phyloP scores from a whole-genome alignment of 2,113 vertebrate genomes.

The Hippocampus barbouri region DNA sequence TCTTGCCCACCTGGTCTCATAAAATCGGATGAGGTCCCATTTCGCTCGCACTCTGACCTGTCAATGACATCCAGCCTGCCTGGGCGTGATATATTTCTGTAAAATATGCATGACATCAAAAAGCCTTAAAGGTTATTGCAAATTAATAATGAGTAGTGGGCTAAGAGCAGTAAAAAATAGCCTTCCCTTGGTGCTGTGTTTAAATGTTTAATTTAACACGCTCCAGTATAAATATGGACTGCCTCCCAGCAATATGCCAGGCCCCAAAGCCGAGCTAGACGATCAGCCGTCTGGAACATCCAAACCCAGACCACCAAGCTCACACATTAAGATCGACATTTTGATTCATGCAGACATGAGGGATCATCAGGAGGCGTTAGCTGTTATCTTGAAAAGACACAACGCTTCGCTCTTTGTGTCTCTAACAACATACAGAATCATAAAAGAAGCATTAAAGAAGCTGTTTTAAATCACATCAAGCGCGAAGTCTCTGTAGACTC shows the following conservation, averaged over 20 bases:
- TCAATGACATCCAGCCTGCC: conserved; percentile 64
- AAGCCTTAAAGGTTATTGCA: conserved; percentile 81
- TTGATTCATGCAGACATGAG: conserved; percentile 45
- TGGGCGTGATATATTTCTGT: conserved; percentile 74
- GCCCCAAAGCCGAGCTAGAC: conserved; percentile 26
- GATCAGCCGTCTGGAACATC: conserved; percentile 18
- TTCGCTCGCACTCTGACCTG: conserved; percentile 58
- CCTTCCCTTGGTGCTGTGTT: conserved; percentile 62
- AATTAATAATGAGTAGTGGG: conserved; percentile 78
- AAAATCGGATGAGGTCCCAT: conserved; percentile 64
- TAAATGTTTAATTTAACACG: conserved; percentile 75
- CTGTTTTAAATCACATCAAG: conserved; percentile 59
- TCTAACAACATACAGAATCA: conserved; percentile 44
- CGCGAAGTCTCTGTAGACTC: conserved; percentile 59
- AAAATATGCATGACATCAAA: conserved; percentile 81
- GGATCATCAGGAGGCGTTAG: conserved; percentile 41
- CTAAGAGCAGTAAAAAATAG: conserved; percentile 73
- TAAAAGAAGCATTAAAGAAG: conserved; percentile 52
- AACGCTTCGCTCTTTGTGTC: conserved; percentile 23
- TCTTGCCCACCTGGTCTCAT: conserved; percentile 63
- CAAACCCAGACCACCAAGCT: conserved; percentile 33
- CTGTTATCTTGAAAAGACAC: conserved; percentile 32
- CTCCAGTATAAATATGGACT: conserved; percentile 62
- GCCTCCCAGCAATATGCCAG: conserved; percentile 44
- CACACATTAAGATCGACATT: conserved; percentile 42